Evolutionary conservation across 2,888 invertebrate genomes (phyloP), one percentile per base, ranked within the genome.

Genomic region (Baronia brevicornis): DNA sequence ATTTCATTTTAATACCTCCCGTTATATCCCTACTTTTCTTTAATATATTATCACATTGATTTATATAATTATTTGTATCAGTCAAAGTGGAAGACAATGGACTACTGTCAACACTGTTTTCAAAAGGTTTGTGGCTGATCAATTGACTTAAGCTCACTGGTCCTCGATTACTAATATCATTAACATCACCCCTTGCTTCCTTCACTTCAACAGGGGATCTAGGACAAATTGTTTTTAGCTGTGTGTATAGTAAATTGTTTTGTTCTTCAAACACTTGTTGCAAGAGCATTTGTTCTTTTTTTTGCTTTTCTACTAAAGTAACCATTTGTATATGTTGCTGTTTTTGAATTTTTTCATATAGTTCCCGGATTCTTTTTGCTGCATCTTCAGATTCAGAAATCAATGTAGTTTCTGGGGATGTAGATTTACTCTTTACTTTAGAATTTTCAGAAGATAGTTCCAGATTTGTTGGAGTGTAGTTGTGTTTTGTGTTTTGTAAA

Each of bases 251-350:
- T 36, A 87, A 60, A 39, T 79, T 80, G 51, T 91, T 89, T 53
- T 91, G 91, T 27, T 86, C 85, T 42, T 90, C 89, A 47, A 91
- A 91, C 22, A 87, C 84, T 48, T 88, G 80, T 47, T 89, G 88
- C 43, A 91, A 67, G 12, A 86, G 63, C 25, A 84, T 62, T 48
- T 91, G 90, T 52, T 91, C 91, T 26, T 74, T 78, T 36, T 88
- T 87, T 53, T 91, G 91, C 33, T 88, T 87, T 17, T 86, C 85
- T 2, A 91, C 75, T 28, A 91, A 60, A 30, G 80, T 85, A 1
- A 84, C 69, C 85, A 91, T 88, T 57, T 90, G 88, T 19, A 80
- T 67, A 4, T 88, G 82, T 53, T 92, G 91, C 41, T 90, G 87
- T 17, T 86, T 86, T 48, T 90, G 88, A 39, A 90, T 72, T 51